Percentiles rank a stretch among this genome's conserved stretches.
These are phyloP conservation scores for Zaprionus tsacasi DNA, from an alignment of 1,140 invertebrate species.

Conservation along the genomic window DNA sequence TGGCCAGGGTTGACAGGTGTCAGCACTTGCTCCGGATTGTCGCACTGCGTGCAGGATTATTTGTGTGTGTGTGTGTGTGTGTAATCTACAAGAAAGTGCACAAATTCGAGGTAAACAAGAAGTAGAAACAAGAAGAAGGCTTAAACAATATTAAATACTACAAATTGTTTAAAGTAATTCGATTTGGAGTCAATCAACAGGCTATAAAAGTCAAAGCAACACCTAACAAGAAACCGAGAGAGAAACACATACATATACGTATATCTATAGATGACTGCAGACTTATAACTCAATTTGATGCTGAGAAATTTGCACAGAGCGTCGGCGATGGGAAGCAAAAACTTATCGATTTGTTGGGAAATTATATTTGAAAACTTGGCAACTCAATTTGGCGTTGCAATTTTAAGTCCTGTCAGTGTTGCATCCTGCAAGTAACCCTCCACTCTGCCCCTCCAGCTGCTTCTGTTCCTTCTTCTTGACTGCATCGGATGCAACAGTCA, in stretches of 20 bases:
- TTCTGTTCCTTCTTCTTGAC: not conserved
- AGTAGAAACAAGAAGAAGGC: slow-evolving; percentile 25
- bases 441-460: not conserved
- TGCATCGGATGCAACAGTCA: slow-evolving; percentile 66
- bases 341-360: slow-evolving; percentile 76
- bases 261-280: slow-evolving; percentile 17
- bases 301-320: slow-evolving; percentile 53
- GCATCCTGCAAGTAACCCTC: slow-evolving; percentile 2
- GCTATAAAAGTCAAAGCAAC: slow-evolving; percentile 45
- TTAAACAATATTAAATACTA: slow-evolving; percentile 63
- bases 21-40: slow-evolving; percentile 27
- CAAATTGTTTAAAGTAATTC: slow-evolving; percentile 72
- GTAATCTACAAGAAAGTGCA: slow-evolving; percentile 23
- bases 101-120: slow-evolving; percentile 13
- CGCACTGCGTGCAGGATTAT: slow-evolving; percentile 53
- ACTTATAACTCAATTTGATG: slow-evolving; percentile 64
- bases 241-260: not conserved
- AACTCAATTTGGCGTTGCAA: slow-evolving; percentile 69
- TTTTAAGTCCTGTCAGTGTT: slow-evolving; percentile 44
- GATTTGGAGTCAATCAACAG: slow-evolving; percentile 70
- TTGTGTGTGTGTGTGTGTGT: not conserved
- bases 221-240: slow-evolving; percentile 7
- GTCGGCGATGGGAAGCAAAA: slow-evolving; percentile 22
- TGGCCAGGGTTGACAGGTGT: slow-evolving; percentile 51
- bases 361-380: slow-evolving; percentile 77